Conservation (phyloP, 2,113 vertebrate genomes). For the Microcebus tavaratra region DNA sequence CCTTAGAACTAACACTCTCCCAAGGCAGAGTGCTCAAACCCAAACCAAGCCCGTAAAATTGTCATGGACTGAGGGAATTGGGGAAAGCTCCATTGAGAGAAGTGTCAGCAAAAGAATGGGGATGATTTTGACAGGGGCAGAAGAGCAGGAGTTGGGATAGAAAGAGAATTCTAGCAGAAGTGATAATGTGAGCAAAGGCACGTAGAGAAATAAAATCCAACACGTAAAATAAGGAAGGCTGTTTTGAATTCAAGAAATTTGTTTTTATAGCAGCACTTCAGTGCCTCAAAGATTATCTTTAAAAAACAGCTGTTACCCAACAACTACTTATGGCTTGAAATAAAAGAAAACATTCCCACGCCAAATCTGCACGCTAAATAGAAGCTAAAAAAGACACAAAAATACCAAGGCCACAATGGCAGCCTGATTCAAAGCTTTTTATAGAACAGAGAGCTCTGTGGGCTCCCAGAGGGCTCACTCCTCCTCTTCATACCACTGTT, state of each 20-base stretch:
- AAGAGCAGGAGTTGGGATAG: not conserved
- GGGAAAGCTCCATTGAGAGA: not conserved
- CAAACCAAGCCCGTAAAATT: not conserved
- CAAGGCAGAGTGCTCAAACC: not conserved
- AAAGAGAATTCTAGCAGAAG: not conserved
- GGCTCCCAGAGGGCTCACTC: not conserved
- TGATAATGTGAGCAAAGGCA: not conserved
- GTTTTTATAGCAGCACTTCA: conserved; percentile 48
- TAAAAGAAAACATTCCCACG: conserved; percentile 78
- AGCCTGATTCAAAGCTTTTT: conserved; percentile 49
- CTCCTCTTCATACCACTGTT: not conserved
- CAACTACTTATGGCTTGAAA: conserved; percentile 71
- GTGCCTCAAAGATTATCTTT: conserved; percentile 69
- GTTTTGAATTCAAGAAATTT: conserved; percentile 51
- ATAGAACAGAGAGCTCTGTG: conserved; percentile 35
- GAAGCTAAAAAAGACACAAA: conserved; percentile 61
- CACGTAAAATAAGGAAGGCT: not conserved
- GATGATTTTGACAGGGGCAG: not conserved
- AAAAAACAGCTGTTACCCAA: conserved; percentile 78
- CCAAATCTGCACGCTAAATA: conserved; percentile 67
- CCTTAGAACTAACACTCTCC: not conserved
- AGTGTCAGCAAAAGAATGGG: not conserved
- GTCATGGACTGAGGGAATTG: not conserved
- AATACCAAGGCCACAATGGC: conserved; percentile 40
- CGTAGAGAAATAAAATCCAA: not conserved